These are phyloP conservation scores for Orchestes rusci DNA, from an alignment of 2,888 invertebrate species.

Conservation along the genomic window DNA sequence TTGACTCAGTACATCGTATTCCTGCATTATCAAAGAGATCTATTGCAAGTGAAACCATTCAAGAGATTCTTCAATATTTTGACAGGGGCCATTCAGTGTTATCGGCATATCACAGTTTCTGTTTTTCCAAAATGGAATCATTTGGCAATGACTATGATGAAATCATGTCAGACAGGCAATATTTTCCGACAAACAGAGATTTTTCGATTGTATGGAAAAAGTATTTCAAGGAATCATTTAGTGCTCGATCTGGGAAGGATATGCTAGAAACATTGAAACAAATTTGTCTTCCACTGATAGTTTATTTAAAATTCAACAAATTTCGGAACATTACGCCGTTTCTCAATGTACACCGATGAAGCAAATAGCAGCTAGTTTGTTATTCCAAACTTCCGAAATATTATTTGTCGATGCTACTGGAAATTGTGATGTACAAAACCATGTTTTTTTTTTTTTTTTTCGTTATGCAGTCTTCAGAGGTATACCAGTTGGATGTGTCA, in stretches of 20 bases:
- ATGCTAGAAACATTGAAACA: neutral
- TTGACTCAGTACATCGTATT: neutral
- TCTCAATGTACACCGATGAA: neutral
- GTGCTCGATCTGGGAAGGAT: neutral
- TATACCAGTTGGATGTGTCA: too few relatives aligned
- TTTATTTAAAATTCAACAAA: neutral
- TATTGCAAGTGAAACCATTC: slow-evolving; percentile 1
- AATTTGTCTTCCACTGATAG: neutral
- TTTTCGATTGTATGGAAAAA: neutral
- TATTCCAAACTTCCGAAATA: too few relatives aligned
- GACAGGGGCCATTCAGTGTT: slow-evolving; percentile 6
- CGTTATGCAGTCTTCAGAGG: too few relatives aligned
- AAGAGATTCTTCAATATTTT: neutral
- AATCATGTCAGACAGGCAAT: neutral
- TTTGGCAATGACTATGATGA: slow-evolving; percentile 18
- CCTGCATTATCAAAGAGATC: slow-evolving; percentile 15
- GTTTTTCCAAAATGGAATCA: slow-evolving; percentile 21
- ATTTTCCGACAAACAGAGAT: neutral
- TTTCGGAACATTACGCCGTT: neutral
- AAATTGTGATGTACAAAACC: too few relatives aligned
- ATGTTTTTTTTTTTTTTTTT: too few relatives aligned
- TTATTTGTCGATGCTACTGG: too few relatives aligned
- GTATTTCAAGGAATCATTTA: neutral
- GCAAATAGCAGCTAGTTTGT: neutral
- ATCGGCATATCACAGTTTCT: slow-evolving; percentile 20